Evolutionary conservation across 2,113 vertebrate species (phyloP).

Genomic region (Aegotheles bennettii): DNA sequence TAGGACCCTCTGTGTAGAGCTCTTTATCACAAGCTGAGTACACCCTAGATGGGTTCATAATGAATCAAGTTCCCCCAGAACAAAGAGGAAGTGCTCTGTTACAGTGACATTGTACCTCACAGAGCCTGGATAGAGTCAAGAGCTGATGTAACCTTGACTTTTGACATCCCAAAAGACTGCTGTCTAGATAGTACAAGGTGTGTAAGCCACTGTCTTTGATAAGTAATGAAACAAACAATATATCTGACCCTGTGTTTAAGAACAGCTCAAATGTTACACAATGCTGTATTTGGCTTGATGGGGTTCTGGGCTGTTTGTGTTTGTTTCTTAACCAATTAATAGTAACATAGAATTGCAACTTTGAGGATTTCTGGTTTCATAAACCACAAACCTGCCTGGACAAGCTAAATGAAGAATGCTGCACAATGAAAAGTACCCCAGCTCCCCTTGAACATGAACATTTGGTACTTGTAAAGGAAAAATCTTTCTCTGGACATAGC

Average conservation of each 20-base stretch:
- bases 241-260: constrained; percentile 34
- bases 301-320: not conserved
- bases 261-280: not conserved
- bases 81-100: constrained; percentile 71
- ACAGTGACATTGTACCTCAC: constrained; percentile 55
- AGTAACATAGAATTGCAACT: not conserved
- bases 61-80: constrained; percentile 64
- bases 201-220: constrained; percentile 56
- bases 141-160: constrained; percentile 54
- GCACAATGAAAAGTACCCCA: not conserved
- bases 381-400: not conserved
- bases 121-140: constrained; percentile 67
- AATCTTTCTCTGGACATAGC: not conserved
- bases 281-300: not conserved
- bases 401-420: not conserved
- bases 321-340: not conserved
- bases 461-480: not conserved
- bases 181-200: constrained; percentile 61
- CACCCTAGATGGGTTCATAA: constrained; percentile 63
- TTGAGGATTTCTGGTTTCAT: not conserved
- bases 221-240: constrained; percentile 58
- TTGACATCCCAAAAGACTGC: constrained; percentile 36
- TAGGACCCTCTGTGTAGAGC: constrained; percentile 47
- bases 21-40: constrained; percentile 66
- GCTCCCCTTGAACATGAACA: not conserved